Evolutionary conservation across 2,888 invertebrate species (phyloP).

Genomic region (Lochmaea capreae): DNA sequence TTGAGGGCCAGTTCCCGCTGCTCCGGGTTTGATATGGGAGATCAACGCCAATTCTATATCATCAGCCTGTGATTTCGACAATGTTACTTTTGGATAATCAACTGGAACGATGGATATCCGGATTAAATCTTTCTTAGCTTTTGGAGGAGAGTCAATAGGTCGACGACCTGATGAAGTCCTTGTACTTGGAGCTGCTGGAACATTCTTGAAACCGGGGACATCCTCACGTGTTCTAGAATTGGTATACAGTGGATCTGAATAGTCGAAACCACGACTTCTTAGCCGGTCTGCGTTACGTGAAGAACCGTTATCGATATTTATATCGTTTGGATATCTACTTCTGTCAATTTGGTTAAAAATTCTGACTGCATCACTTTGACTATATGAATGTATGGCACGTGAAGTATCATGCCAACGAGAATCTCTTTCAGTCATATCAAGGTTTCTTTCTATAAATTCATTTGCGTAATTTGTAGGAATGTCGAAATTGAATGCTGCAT

Average conservation of each 20-base stretch:
- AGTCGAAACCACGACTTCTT: neutral
- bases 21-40: neutral
- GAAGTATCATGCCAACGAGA: neutral
- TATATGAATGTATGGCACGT: neutral
- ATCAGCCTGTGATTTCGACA: neutral
- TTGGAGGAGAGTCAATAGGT: neutral
- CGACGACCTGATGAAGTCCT: neutral
- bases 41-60: neutral
- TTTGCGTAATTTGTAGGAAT: neutral
- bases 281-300: neutral
- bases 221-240: neutral
- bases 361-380: neutral
- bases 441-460: neutral
- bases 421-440: neutral
- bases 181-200: neutral
- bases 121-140: neutral
- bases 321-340: neutral
- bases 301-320: neutral
- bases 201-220: neutral
- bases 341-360: neutral
- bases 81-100: neutral
- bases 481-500: neutral
- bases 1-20: conserved; percentile 1
- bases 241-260: neutral
- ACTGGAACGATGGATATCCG: neutral